Conservation (phyloP, 1,140 invertebrate genomes). For the Aricia agestis region DNA sequence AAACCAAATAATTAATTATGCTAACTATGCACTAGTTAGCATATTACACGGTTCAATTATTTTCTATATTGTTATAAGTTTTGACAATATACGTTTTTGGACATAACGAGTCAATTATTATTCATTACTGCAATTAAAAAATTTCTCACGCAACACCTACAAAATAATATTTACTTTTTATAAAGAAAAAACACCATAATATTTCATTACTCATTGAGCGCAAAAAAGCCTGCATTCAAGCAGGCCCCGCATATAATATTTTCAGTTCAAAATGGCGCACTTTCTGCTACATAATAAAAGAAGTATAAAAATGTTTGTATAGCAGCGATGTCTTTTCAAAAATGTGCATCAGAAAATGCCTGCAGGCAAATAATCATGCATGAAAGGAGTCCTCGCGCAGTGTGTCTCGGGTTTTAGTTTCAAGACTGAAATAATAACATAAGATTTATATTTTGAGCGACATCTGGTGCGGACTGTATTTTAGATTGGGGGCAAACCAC, state of each 20-base stretch:
- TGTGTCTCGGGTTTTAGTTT: slow-evolving; percentile 1
- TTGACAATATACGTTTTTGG: too few species aligned
- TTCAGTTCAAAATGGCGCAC: neutral
- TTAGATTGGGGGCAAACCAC: neutral
- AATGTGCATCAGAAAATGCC: neutral
- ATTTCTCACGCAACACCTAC: too few species aligned
- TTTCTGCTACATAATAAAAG: slow-evolving; percentile 1
- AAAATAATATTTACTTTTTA: neutral
- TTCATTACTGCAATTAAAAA: neutral
- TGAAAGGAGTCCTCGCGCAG: neutral
- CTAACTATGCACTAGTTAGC: too few species aligned
- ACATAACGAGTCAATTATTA: neutral
- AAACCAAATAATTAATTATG: neutral
- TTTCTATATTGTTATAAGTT: too few species aligned
- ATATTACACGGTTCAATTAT: too few species aligned
- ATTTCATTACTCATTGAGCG: slow-evolving; percentile 3
- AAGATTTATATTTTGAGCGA: neutral
- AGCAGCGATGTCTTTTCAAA: neutral
- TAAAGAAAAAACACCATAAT: neutral
- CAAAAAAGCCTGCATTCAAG: neutral
- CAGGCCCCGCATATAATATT: neutral
- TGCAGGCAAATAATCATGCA: neutral
- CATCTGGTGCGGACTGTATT: neutral
- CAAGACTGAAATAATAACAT: neutral
- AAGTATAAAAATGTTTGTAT: neutral